A percentile compares a stretch with the other conserved stretches of the same genome.
These are phyloP conservation scores for Phyllopteryx taeniolatus DNA, from an alignment of 2,113 vertebrate genomes.

Conservation along the genomic window DNA sequence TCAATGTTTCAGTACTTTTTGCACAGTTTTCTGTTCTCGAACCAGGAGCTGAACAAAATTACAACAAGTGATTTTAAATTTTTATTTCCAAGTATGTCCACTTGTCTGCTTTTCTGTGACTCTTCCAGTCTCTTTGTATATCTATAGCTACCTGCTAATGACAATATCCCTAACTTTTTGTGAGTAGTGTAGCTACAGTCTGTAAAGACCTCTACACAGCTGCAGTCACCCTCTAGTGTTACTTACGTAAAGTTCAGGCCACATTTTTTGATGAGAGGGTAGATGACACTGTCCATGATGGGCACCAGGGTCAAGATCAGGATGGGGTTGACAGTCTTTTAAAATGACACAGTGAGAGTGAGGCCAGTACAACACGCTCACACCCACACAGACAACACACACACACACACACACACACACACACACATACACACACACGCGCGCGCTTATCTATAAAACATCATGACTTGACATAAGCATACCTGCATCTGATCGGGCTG, in stretches of 20 bases:
- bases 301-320: conserved; percentile 89
- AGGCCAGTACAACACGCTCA: background rate
- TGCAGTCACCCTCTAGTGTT: background rate
- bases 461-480: conserved; percentile 3
- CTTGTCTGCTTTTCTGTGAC: too few species aligned
- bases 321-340: conserved; percentile 88
- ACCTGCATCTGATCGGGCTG: conserved; percentile 98
- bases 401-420: too few species aligned
- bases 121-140: too few species aligned
- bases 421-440: too few species aligned
- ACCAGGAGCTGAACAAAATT: too few species aligned
- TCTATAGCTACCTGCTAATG: too few species aligned
- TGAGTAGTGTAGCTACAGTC: too few species aligned
- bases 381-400: background rate
- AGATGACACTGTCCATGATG: conserved; percentile 78
- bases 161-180: too few species aligned
- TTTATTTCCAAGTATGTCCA: too few species aligned
- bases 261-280: conserved; percentile 89
- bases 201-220: background rate
- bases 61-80: too few species aligned
- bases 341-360: conserved; percentile 12
- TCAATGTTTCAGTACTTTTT: too few species aligned
- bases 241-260: conserved; percentile 91
- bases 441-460: background rate
- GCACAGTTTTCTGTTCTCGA: too few species aligned